phyloP scores from a whole-genome alignment of 2,113 vertebrate genomes.

The Daboia siamensis region DNA sequence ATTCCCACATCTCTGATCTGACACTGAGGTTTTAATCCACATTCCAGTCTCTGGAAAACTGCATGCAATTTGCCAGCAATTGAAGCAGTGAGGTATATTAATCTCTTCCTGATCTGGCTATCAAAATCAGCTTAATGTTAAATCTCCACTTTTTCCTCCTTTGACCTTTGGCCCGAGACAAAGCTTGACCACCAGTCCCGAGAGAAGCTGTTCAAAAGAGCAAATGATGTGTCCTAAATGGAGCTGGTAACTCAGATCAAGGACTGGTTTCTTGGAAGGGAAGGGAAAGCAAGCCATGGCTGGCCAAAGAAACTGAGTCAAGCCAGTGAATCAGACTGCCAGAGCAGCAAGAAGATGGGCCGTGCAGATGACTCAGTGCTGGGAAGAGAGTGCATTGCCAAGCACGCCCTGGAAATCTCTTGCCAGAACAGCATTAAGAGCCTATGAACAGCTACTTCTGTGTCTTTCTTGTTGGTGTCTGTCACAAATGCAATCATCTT shows the following conservation, averaged over 20 bases:
- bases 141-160: slow-evolving; percentile 20
- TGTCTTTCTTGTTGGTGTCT: neutral
- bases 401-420: neutral
- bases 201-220: neutral
- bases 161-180: slow-evolving; percentile 4
- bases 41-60: neutral
- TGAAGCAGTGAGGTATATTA: neutral
- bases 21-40: neutral
- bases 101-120: neutral
- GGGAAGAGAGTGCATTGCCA: neutral
- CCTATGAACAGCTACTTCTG: neutral
- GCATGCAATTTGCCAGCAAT: neutral
- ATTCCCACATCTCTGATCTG: neutral
- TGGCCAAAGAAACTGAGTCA: neutral
- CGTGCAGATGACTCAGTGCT: neutral
- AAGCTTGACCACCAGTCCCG: neutral
- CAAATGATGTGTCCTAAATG: accelerated
- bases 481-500: neutral
- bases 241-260: neutral
- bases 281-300: neutral
- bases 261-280: neutral
- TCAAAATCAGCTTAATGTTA: slow-evolving; percentile 50
- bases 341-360: neutral
- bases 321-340: slow-evolving; percentile 1
- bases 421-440: neutral